These are phyloP conservation scores for Dryobota labecula DNA, from an alignment of 2,888 invertebrate genomes.

Conservation along the genomic window DNA sequence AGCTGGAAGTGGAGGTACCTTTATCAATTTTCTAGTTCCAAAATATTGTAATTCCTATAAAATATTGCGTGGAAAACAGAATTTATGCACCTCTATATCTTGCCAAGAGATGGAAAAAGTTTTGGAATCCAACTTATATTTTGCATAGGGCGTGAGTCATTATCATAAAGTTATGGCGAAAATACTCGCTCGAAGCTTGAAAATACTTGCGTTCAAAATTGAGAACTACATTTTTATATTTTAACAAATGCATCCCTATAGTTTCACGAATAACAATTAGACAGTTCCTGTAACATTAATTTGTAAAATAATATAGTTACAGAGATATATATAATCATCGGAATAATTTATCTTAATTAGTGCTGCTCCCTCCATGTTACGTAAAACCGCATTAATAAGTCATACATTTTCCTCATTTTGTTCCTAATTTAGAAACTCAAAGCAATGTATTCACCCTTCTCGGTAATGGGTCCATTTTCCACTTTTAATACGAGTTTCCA, in stretches of 20 bases:
- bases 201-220: slow-evolving; percentile 19
- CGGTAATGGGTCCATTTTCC: slow-evolving; percentile 53
- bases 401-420: slow-evolving; percentile 17
- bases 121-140: slow-evolving; percentile 64
- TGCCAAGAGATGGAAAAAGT: slow-evolving; percentile 68
- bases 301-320: background rate
- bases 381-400: slow-evolving; percentile 7
- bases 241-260: background rate
- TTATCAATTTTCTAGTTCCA: slow-evolving; percentile 4
- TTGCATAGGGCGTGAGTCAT: slow-evolving; percentile 61
- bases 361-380: slow-evolving; percentile 52
- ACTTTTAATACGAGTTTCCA: slow-evolving; percentile 51
- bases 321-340: slow-evolving; percentile 33
- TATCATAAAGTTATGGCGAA: slow-evolving; percentile 63
- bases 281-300: background rate
- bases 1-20: slow-evolving; percentile 93
- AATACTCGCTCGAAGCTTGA: slow-evolving; percentile 18
- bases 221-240: background rate
- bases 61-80: slow-evolving; percentile 61
- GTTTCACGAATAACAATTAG: background rate
- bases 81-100: slow-evolving; percentile 70
- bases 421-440: slow-evolving; percentile 37
- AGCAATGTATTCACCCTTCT: slow-evolving; percentile 31
- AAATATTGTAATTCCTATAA: slow-evolving; percentile 52
- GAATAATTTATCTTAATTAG: slow-evolving; percentile 68